Evolutionary conservation across 2,888 invertebrate species (phyloP).

Genomic region (Lacanobia wlatinum): DNA sequence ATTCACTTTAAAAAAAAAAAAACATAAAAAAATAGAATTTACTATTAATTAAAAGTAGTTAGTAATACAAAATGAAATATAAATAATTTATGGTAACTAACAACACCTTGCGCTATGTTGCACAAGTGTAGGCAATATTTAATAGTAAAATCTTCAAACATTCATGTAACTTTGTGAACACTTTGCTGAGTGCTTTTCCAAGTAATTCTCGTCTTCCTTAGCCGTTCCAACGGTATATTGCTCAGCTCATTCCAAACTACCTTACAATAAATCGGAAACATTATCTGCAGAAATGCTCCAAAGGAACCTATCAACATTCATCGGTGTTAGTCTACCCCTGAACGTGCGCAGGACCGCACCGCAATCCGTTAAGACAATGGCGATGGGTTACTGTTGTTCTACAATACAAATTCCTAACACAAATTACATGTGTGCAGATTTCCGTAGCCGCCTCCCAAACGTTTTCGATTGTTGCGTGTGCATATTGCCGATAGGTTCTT

Average conservation of each 20-base stretch:
- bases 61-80: too few relatives aligned
- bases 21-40: too few relatives aligned
- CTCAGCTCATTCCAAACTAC: constrained; percentile 13
- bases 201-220: constrained; percentile 15
- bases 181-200: constrained; percentile 14
- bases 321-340: constrained; percentile 49
- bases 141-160: not conserved
- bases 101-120: not conserved
- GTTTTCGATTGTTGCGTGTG: constrained; percentile 74
- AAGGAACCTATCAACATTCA: constrained; percentile 60
- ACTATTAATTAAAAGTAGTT: too few relatives aligned
- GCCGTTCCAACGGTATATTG: constrained; percentile 26
- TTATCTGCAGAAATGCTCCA: constrained; percentile 44
- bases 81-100: not conserved
- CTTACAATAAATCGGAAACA: constrained; percentile 38
- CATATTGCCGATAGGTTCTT: constrained; percentile 71
- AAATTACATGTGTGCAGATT: constrained; percentile 81
- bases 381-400: constrained; percentile 77
- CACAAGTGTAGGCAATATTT: not conserved
- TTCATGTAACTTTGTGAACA: constrained; percentile 1
- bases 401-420: constrained; percentile 84
- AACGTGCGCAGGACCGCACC: constrained; percentile 73
- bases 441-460: constrained; percentile 75
- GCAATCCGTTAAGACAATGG: constrained; percentile 80
- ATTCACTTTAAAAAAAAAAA: too few relatives aligned